Percentiles rank a stretch among this genome's conserved stretches.
These are phyloP conservation scores for Coturnix japonica DNA, from an alignment of 2,113 vertebrate species.

Conservation along the genomic window DNA sequence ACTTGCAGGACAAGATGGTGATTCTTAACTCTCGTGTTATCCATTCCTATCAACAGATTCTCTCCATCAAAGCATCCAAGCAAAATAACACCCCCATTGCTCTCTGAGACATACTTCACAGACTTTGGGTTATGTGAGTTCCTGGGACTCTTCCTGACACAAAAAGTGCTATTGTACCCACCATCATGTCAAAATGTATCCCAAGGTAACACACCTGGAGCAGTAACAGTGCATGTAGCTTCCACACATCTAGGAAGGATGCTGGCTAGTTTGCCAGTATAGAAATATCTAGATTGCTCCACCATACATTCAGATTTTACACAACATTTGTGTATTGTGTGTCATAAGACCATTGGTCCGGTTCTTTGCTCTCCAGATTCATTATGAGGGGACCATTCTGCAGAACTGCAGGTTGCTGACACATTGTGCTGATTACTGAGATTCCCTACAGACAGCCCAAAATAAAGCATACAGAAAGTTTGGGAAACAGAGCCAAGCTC, in stretches of 20 bases:
- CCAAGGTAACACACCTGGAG: not conserved
- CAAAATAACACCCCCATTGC: not conserved
- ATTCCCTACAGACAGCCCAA: not conserved
- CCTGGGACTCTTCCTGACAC: not conserved
- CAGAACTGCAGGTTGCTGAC: not conserved
- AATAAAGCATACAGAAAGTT: not conserved
- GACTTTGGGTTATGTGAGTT: accelerated
- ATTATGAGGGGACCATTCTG: not conserved
- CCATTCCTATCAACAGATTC: not conserved
- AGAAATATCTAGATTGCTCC: not conserved
- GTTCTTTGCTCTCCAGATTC: not conserved
- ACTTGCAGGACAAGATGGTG: not conserved
- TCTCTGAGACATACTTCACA: not conserved
- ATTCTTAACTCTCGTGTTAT: not conserved
- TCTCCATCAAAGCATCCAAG: not conserved
- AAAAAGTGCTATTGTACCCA: not conserved
- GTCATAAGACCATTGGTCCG: accelerated
- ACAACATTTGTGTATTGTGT: not conserved
- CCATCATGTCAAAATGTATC: not conserved
- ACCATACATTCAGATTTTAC: not conserved
- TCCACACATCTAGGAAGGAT: not conserved
- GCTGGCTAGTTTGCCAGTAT: accelerated
- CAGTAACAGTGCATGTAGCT: not conserved
- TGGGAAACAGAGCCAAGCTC: not conserved
- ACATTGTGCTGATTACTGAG: accelerated